Conservation (phyloP, 2,797 vertebrate species). For the Hoplostethus mediterraneus region DNA sequence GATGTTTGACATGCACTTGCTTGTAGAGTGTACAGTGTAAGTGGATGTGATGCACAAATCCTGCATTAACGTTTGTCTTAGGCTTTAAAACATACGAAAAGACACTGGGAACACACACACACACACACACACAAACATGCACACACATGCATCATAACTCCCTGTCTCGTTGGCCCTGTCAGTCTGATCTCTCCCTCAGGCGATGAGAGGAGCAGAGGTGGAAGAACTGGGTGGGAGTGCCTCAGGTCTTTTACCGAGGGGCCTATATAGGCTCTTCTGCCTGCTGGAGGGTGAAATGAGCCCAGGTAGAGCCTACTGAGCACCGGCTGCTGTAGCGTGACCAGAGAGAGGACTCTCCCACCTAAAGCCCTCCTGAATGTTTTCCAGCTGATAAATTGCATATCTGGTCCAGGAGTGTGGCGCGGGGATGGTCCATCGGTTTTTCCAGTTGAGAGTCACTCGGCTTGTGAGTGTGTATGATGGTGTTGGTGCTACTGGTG, state of each 20-base stretch:
- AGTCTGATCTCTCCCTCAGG: conserved; percentile 70
- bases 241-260: conserved; percentile 77
- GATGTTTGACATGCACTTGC: conserved; percentile 37
- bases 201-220: conserved; percentile 59
- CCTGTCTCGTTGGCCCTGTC: conserved; percentile 74
- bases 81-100: conserved; percentile 30
- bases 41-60: conserved; percentile 56
- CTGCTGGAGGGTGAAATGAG: conserved; percentile 86
- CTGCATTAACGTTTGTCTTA: conserved; percentile 35
- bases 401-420: conserved; percentile 68
- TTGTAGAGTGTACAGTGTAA: conserved; percentile 40
- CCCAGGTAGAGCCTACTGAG: conserved; percentile 80
- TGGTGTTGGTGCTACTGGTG: conserved; percentile 37
- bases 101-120: conserved; percentile 41
- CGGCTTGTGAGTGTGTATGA: conserved; percentile 51
- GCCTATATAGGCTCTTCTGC: conserved; percentile 76
- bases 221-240: conserved; percentile 71
- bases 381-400: conserved; percentile 80
- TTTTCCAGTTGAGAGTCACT: conserved; percentile 62
- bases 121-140: conserved; percentile 4
- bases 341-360: conserved; percentile 71
- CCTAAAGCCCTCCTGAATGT: conserved; percentile 78
- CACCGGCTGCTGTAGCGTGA: conserved; percentile 74
- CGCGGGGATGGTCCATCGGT: conserved; percentile 53
- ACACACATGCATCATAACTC: conserved; percentile 63